Conservation (phyloP, 1,140 invertebrate species). For the Euglossa dilemma region DNA sequence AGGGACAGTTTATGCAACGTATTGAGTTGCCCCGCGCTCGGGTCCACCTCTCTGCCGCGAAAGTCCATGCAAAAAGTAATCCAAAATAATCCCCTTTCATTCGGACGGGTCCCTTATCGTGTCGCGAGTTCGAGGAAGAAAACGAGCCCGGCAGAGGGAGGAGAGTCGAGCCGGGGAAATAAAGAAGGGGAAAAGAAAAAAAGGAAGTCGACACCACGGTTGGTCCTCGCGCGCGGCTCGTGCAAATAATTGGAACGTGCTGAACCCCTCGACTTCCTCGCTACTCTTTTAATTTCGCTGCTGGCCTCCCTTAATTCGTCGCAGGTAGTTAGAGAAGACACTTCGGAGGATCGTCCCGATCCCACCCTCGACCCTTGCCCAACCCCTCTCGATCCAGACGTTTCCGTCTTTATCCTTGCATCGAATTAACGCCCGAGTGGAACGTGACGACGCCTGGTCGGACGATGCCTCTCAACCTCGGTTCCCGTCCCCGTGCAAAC, state of each 20-base stretch:
- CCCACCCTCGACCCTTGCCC: background rate
- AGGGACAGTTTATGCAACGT: slow-evolving; percentile 60
- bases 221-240: slow-evolving; percentile 49
- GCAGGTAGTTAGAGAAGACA: slow-evolving; percentile 68
- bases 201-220: slow-evolving; percentile 49
- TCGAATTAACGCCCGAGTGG: slow-evolving; percentile 56
- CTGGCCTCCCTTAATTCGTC: slow-evolving; percentile 69
- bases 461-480: slow-evolving; percentile 26
- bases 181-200: slow-evolving; percentile 19
- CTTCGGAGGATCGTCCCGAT: slow-evolving; percentile 43
- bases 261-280: slow-evolving; percentile 65
- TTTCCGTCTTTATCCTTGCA: slow-evolving; percentile 35
- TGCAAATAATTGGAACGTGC: slow-evolving; percentile 74
- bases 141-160: slow-evolving; percentile 37
- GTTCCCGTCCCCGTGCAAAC: background rate
- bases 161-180: slow-evolving; percentile 30
- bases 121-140: slow-evolving; percentile 51
- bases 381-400: background rate
- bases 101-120: slow-evolving; percentile 49
- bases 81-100: slow-evolving; percentile 63
- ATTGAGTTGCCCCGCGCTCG: slow-evolving; percentile 62
- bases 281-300: slow-evolving; percentile 69
- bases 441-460: slow-evolving; percentile 23
- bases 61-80: slow-evolving; percentile 64
- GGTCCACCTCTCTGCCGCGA: slow-evolving; percentile 14